Evolutionary conservation across 92 coral and sea anemone species (phyloP).

Genomic region (Epizoanthus stellaris): DNA sequence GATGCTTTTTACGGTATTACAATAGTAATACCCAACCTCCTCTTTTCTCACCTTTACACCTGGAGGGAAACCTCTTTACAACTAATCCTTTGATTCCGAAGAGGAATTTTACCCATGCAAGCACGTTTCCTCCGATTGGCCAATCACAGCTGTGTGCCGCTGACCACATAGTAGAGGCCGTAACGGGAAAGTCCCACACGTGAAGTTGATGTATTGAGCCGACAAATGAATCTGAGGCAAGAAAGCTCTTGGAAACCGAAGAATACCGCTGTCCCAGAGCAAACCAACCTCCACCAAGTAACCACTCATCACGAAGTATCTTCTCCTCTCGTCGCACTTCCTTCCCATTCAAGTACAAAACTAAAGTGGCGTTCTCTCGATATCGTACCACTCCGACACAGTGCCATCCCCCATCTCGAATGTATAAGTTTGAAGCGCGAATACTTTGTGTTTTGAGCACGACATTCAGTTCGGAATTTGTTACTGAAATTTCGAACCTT

Average conservation of each 20-base stretch:
- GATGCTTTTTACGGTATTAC: too few relatives aligned
- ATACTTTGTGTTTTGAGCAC: conserved; percentile 43
- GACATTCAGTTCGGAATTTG: conserved; percentile 32
- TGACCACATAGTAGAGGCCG: conserved; percentile 60
- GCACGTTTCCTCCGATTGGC: conserved; percentile 65
- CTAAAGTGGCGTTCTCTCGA: conserved; percentile 10
- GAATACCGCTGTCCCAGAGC: conserved; percentile 59
- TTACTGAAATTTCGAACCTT: conserved; percentile 50
- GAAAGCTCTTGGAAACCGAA: background rate
- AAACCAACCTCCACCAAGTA: conserved; percentile 62
- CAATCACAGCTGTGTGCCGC: conserved; percentile 72
- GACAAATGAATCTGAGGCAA: conserved; percentile 42
- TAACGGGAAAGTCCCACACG: conserved; percentile 59
- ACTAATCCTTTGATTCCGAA: conserved; percentile 49
- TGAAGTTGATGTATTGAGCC: conserved; percentile 64
- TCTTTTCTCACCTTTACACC: conserved; percentile 57
- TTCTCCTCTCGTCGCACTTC: background rate
- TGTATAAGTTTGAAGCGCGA: conserved; percentile 15
- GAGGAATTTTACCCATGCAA: conserved; percentile 60
- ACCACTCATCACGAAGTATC: background rate
- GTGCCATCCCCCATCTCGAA: conserved; percentile 64
- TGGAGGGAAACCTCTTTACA: conserved; percentile 50
- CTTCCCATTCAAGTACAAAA: conserved; percentile 50
- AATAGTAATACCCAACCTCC: background rate
- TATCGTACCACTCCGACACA: conserved; percentile 59